Evolutionary conservation across 2,888 invertebrate genomes (phyloP).

Genomic region (Leucozona laternaria): DNA sequence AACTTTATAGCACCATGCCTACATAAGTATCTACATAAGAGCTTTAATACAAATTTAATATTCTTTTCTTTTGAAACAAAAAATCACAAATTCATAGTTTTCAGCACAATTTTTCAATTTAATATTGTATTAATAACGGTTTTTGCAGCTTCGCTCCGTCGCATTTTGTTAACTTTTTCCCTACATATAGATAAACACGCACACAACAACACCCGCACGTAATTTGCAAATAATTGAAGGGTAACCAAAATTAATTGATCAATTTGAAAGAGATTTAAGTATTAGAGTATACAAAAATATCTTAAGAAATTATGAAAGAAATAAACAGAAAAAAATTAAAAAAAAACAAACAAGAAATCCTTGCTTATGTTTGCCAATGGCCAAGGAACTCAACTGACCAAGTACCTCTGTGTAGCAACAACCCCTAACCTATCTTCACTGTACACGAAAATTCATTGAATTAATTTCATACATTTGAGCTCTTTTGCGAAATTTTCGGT

Average conservation of each 20-base stretch:
- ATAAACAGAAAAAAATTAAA: background rate
- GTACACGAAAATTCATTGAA: constrained; percentile 50
- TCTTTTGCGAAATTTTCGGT: constrained; percentile 33
- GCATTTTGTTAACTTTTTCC: background rate
- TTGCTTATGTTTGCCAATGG: constrained; percentile 57
- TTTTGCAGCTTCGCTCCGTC: background rate
- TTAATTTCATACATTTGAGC: constrained; percentile 60
- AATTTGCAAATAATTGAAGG: background rate
- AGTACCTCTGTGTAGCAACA: constrained; percentile 52
- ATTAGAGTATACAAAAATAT: background rate
- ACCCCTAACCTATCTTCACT: constrained; percentile 53
- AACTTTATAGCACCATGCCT: no score
- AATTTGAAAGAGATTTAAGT: background rate
- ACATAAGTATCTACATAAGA: no score
- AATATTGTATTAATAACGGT: background rate
- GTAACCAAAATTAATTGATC: background rate
- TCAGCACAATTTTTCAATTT: background rate
- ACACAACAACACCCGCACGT: background rate
- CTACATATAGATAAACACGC: background rate
- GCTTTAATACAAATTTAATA: no score
- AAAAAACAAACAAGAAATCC: constrained; percentile 13
- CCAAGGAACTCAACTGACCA: constrained; percentile 66
- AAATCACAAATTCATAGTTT: no score
- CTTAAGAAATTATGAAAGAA: background rate
- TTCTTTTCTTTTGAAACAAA: no score